Evolutionary conservation across 2,113 vertebrate species (phyloP), one percentile per base, ranked within the genome.

Genomic region (Delphinus delphis): DNA sequence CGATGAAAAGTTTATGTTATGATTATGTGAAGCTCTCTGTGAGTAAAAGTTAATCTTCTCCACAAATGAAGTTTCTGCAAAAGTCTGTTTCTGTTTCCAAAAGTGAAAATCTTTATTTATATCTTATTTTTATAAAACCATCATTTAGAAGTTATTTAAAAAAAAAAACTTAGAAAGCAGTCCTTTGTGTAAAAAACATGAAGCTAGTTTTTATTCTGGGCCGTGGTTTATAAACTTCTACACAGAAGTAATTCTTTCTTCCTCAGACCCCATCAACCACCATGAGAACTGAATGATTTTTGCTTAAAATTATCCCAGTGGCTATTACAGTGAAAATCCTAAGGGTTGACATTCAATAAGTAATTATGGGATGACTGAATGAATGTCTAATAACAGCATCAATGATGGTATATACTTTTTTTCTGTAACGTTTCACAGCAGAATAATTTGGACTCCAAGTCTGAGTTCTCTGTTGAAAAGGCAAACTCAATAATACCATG

Each of bases 21-120:
- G 65, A 92, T 97, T 97, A 95, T 96, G 44, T 87, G 84, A 95
- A 53, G 41, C 62, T 94, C 55, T 91, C 71, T 50, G 25, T 26
- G 63, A 82, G 50, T 62, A 90, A 79, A 95, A 93, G 47, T 88
- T 96, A 89, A 96, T 96, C 76, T 96, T 88, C 65, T 93, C 73
- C 83, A 85, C 62, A 97, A 96, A 80, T 82, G 91, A 4, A 2
- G 0, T 79, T 50, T 25, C 58, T 83, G 2, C 18, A 76, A 84
- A 74, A 91, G 47, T 55, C 67, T 84, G 6, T 60, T 96, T 90
- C 82, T 90, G 31, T 94, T 97, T 94, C 58, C 36, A 67, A 96
- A 90, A 77, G 44, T 71, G 33, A 95, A 97, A 85, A 92, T 91
- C 10, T 93, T 80, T 91, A 86, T 83, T 81, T 87, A 62, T n/a